phyloP scores from a whole-genome alignment of 2,113 vertebrate genomes.

The Heteronetta atricapilla region DNA sequence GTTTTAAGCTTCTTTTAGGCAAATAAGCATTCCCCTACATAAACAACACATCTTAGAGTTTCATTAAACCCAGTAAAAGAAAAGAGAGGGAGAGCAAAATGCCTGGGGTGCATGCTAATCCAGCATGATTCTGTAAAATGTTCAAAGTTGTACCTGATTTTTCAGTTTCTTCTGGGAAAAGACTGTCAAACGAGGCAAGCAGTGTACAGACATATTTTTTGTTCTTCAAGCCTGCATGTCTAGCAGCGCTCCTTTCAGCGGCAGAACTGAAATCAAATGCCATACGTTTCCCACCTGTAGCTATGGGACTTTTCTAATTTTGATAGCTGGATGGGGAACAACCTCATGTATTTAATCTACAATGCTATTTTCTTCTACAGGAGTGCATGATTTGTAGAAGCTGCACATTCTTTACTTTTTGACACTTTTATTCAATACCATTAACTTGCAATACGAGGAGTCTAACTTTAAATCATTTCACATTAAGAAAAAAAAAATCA shows the following conservation, averaged over 20 bases:
- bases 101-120: not conserved
- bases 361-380: not conserved
- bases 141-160: not conserved
- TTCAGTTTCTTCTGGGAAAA: not conserved
- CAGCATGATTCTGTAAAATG: not conserved
- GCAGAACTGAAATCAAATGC: not conserved
- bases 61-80: not conserved
- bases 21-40: not conserved
- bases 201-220: not conserved
- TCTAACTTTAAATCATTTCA: not conserved
- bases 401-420: not conserved
- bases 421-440: not conserved
- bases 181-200: not conserved
- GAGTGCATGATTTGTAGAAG: accelerated
- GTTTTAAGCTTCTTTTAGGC: not conserved
- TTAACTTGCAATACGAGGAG: not conserved
- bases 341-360: not conserved
- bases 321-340: not conserved
- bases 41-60: not conserved
- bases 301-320: not conserved
- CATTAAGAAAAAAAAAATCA: not conserved
- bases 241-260: not conserved
- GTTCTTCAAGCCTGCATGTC: not conserved
- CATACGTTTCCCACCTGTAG: not conserved
- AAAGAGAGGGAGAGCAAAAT: not conserved